phyloP scores from a whole-genome alignment of 2,888 invertebrate genomes.

The Limnephilus rhombicus region DNA sequence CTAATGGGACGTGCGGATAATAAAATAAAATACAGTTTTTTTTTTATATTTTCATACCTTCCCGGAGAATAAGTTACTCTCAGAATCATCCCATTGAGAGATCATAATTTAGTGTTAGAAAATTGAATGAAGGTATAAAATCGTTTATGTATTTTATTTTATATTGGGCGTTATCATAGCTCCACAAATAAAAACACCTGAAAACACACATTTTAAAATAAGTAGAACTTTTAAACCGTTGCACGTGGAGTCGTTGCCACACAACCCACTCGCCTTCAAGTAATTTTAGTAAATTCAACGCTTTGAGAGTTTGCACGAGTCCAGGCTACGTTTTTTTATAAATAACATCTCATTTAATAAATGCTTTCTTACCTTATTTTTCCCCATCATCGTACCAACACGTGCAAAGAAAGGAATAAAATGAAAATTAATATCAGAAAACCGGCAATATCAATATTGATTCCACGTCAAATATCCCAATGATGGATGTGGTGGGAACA shows the following conservation, averaged over 20 bases:
- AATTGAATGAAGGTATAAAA: no score
- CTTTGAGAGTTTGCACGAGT: not conserved
- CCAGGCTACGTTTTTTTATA: not conserved
- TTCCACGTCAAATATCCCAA: slow-evolving; percentile 31
- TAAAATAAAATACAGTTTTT: no score
- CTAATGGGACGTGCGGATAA: no score
- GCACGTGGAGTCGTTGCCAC: not conserved
- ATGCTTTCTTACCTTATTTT: not conserved
- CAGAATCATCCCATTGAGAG: no score
- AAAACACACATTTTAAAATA: no score
- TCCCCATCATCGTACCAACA: not conserved
- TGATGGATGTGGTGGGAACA: slow-evolving; percentile 35
- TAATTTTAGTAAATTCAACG: not conserved
- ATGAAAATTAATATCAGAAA: not conserved
- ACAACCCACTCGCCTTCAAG: not conserved
- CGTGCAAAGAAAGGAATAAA: not conserved
- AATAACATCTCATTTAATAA: not conserved
- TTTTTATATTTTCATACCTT: no score
- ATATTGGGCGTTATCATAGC: no score
- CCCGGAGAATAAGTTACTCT: no score
- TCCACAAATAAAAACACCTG: no score
- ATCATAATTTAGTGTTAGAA: no score
- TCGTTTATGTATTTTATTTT: no score
- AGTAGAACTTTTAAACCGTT: no score
- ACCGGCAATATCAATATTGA: slow-evolving; percentile 26